These are phyloP conservation scores for Drosophila nasuta DNA, from an alignment of 1,140 invertebrate genomes.

Conservation along the genomic window DNA sequence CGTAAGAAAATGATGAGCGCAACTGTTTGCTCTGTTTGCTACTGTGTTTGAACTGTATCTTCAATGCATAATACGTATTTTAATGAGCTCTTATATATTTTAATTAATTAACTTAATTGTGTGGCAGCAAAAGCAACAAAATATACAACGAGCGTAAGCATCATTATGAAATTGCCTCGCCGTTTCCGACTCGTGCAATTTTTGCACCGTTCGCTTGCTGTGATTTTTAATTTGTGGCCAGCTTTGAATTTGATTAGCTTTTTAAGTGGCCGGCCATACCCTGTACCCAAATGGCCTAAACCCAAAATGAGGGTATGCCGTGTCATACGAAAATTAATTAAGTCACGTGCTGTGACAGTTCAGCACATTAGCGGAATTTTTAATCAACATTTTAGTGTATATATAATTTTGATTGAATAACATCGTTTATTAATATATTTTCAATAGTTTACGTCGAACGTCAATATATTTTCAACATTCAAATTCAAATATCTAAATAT, in stretches of 20 bases:
- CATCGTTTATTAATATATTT: too few species aligned
- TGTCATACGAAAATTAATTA: not conserved
- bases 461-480: too few species aligned
- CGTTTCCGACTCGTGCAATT: constrained; percentile 62
- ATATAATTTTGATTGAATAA: too few species aligned
- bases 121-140: not conserved
- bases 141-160: constrained; percentile 47
- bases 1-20: constrained; percentile 32
- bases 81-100: constrained; percentile 75
- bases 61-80: constrained; percentile 42
- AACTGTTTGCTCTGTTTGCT: constrained; percentile 29
- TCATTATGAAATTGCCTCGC: constrained; percentile 59
- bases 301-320: not conserved
- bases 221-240: constrained; percentile 48
- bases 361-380: too few species aligned
- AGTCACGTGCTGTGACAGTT: too few species aligned
- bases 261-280: constrained; percentile 14
- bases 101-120: constrained; percentile 80
- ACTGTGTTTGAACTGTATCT: constrained; percentile 21
- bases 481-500: too few species aligned
- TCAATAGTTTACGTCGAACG: too few species aligned
- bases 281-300: not conserved
- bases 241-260: constrained; percentile 49
- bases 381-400: too few species aligned
- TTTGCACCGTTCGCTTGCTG: constrained; percentile 40